Base-by-base conservation (phyloP, 2,797 vertebrate genomes). In the Enteromius anoplus region DNA sequence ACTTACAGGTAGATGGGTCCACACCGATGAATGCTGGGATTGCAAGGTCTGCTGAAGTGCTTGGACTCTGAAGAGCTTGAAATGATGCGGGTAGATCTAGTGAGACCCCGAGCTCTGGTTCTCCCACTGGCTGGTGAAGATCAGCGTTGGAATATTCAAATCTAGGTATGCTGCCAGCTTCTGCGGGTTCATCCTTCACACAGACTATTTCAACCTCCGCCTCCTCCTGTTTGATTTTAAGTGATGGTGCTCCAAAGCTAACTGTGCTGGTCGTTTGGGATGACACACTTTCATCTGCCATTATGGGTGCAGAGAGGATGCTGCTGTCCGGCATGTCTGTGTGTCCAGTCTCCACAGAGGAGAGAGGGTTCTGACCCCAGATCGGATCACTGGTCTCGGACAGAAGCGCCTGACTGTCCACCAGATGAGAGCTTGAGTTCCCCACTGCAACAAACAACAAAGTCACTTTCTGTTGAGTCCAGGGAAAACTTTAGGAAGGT, bases 171-270 rank as follows among this genome's bases (percentile, higher is more conserved):
- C 37, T 80, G 69, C 51, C 90, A 83, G 82, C 3, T 91, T 93
- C 70, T 89, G 90, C 32, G 0, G 90, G 92, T 80, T 95, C 94
- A 86, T 93, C 92, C 64, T 95, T 95, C 80, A 95, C 93, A 65
- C 91, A 93, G 75, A 95, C 89, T 49, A 94, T 90, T 26, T 93
- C 92, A 34, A 93, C 90, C 51, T 92, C 89, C 0, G 89, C 86
- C 69, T 87, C 82, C 78, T 90, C 82, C 76, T 90, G 87, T 81
- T 91, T 90, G 47, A 88, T 78, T 51, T 88, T 83, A 23, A 84
- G 23, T 2, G 58, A 75, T 26, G 78, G 6, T 3, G 70, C 55
- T 69, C 34, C 60, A 78, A 77, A 53, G 40, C 76, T 75, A 32
- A 37, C 60, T 29, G 66, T 47, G 5, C 19, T 55, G 12, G 75